Base-by-base conservation (phyloP, 2,888 invertebrate species). In the Ptilodon capucinus region DNA sequence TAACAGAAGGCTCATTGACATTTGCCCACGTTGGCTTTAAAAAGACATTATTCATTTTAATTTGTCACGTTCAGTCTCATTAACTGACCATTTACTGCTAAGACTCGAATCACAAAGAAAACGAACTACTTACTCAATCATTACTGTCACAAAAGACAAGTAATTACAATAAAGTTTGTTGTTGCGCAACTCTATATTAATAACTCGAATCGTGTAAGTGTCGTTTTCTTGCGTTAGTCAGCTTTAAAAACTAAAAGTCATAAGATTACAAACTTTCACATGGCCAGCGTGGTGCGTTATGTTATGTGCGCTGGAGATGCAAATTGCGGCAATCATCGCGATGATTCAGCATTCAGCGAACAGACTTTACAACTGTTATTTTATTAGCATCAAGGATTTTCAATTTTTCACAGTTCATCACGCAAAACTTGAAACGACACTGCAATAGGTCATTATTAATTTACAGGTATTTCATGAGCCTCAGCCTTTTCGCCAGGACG, bases 161-260 rank as follows among this genome's bases (percentile, higher is more conserved):
- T 57, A 51, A 61, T 40, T 32, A 48, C 36, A 44, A 4, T 11
- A 38, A 38, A n/a, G 14, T 14, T 14, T 14, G 14, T 14, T 32
- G 14, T 32, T 64, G 44, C 64, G 44, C 47, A 64, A 65, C 52
- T 32, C 39, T 25, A 40, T 40, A 46, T 48, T 42, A 44, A 36
- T 38, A 51, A 32, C 21, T 40, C 45, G 44, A 50, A 47, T 42
- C 32, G 39, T 40, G 48, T 39, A 49, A 48, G 44, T 45, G 40
- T 50, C 59, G 45, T 50, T 45, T 48, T 44, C 46, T 49, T 49
- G 48, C 54, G 52, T 67, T 64, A 68, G 42, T 61, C 64, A 65
- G 64, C 59, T 48, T 30, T 50, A 45, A 57, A 53, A 62, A 56
- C 52, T 46, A 47, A 48, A 50, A 57, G 57, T 64, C 50, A 48